phyloP scores from a whole-genome alignment of 2,113 vertebrate genomes.

The Capreolus pygargus region DNA sequence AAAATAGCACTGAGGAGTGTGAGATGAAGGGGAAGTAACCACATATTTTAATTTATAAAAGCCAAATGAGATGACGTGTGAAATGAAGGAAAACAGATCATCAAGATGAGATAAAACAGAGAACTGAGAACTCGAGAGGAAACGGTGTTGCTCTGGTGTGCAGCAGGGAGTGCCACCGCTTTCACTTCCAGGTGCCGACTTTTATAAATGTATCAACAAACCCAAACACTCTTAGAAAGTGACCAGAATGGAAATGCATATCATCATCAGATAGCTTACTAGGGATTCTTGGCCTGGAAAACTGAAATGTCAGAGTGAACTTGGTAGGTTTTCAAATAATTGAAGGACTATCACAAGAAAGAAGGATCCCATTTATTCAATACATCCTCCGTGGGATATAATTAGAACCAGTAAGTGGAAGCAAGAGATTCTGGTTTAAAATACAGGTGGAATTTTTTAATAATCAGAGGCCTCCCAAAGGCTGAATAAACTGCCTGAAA shows the following conservation, averaged over 20 bases:
- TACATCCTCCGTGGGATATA: neutral
- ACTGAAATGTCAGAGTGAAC: neutral
- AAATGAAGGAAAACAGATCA: neutral
- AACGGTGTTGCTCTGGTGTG: neutral
- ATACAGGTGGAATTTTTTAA: neutral
- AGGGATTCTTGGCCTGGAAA: neutral
- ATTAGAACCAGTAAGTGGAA: neutral
- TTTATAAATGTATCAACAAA: neutral
- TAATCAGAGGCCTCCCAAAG: neutral
- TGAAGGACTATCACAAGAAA: neutral
- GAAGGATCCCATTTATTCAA: neutral
- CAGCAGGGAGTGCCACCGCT: neutral
- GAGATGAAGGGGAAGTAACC: neutral
- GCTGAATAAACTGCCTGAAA: slow-evolving; percentile 20
- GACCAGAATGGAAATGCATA: neutral
- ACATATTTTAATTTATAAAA: neutral
- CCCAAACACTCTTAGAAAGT: neutral
- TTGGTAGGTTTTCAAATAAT: neutral
- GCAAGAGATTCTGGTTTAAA: slow-evolving; percentile 21
- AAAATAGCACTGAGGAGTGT: neutral
- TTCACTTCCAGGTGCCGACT: neutral
- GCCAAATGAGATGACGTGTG: neutral
- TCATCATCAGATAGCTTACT: neutral
- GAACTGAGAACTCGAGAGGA: neutral
- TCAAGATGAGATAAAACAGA: neutral